Conservation (phyloP, 2,888 invertebrate genomes). For the Drosophila formosana region DNA sequence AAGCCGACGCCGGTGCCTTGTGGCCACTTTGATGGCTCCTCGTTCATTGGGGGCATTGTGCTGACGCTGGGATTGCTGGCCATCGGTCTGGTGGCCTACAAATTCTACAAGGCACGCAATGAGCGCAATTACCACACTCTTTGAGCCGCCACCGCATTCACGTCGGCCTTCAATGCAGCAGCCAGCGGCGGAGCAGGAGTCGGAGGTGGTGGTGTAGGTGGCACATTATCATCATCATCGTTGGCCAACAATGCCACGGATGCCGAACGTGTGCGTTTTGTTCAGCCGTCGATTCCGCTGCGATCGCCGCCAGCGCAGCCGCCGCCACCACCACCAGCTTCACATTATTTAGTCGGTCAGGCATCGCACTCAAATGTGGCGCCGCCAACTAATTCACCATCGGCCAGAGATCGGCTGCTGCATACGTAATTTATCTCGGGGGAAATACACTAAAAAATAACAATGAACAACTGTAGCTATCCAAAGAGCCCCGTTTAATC, state of each 20-base stretch:
- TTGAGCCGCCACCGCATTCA: slow-evolving; percentile 87
- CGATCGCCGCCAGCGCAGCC: slow-evolving; percentile 77
- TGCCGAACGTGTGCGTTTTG: slow-evolving; percentile 82
- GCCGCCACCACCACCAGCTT: slow-evolving; percentile 68
- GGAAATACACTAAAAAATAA: slow-evolving; percentile 28
- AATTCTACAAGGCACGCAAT: slow-evolving; percentile 94
- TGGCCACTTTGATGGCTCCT: slow-evolving; percentile 90
- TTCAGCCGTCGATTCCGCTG: slow-evolving; percentile 81
- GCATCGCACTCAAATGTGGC: slow-evolving; percentile 25
- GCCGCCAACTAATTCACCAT: slow-evolving; percentile 67
- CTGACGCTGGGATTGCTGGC: slow-evolving; percentile 92
- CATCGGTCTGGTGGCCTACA: slow-evolving; percentile 93
- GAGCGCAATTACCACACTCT: slow-evolving; percentile 95
- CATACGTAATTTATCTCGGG: slow-evolving; percentile 79
- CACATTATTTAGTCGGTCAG: slow-evolving; percentile 26
- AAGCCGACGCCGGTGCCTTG: slow-evolving; percentile 81
- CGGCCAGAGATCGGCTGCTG: slow-evolving; percentile 79
- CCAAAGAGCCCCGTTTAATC: slow-evolving; percentile 53
- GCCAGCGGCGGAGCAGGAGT: slow-evolving; percentile 56
- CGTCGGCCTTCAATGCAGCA: slow-evolving; percentile 83
- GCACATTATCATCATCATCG: slow-evolving; percentile 10
- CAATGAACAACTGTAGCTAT: slow-evolving; percentile 44
- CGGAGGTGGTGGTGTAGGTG: slow-evolving; percentile 6
- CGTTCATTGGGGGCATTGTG: slow-evolving; percentile 94
- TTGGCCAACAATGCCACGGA: slow-evolving; percentile 66